Evolutionary conservation across 2,888 invertebrate genomes (phyloP), one percentile per base, ranked within the genome.

Genomic region (Coleophora flavipennella): DNA sequence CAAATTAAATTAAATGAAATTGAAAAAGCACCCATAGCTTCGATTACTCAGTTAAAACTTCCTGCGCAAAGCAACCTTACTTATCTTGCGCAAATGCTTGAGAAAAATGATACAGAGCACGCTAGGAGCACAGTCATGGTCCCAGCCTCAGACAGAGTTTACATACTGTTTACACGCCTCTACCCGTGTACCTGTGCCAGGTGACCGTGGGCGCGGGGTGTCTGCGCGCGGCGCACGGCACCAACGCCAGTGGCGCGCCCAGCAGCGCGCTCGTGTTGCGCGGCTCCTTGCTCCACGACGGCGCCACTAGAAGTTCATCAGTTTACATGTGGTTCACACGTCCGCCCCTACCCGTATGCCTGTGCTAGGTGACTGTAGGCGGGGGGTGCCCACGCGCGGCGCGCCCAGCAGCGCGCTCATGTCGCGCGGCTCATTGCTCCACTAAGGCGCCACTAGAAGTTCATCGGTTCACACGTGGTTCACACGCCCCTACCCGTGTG

Each of bases 151-250:
- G n/a, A n/a, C n/a, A n/a, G n/a, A n/a, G n/a, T n/a, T n/a, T n/a
- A n/a, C n/a, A n/a, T n/a, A n/a, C n/a, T n/a, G n/a, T n/a, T n/a
- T n/a, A n/a, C n/a, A n/a, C n/a, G n/a, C n/a, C n/a, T n/a, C n/a
- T n/a, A 20, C n/a, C 29, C 13, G 14, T 10, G 13, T 1, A 13
- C 14, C 13, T 3, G 33, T 33, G 14, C 91, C 91, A 91, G 31
- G 80, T 78, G 55, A 90, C 81, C 42, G 76, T 64, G 9, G 93
- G 93, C 45, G 85, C 70, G 10, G 94, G 94, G 70, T 90, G 89
- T 31, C 94, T 94, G 46, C 87, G 87, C 2, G 92, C 93, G 42
- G 88, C 87, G 63, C 94, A 94, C 56, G 89, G 87, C 50, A 94
- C 79, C n/a, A n/a, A n/a, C 40, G 86, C 81, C 45, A 92, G 85